Evolutionary conservation across 2,888 invertebrate species (phyloP).

Genomic region (Eudasyphora cyanicolor): DNA sequence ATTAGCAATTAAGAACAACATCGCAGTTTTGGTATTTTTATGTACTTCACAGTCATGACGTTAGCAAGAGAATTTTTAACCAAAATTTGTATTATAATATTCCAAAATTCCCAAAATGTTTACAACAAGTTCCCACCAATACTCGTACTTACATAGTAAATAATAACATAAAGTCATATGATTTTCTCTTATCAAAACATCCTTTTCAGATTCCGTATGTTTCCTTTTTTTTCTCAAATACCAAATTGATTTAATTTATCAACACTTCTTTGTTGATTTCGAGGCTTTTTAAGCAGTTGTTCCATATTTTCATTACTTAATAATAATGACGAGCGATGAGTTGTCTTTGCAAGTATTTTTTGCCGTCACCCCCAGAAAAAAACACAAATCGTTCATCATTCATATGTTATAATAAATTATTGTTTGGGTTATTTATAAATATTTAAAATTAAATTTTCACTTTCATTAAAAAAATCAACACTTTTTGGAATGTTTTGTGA

Average conservation of each 20-base stretch:
- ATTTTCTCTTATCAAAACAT: background rate
- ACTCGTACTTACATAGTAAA: no score
- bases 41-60: background rate
- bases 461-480: background rate
- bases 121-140: background rate
- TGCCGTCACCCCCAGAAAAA: no score
- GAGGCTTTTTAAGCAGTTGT: background rate
- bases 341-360: background rate
- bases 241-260: background rate
- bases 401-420: conserved; percentile 2
- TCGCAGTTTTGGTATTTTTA: background rate
- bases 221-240: no score
- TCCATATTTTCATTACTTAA: background rate
- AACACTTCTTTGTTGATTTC: background rate
- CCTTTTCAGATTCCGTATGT: background rate
- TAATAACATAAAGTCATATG: background rate
- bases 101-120: background rate
- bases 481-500: background rate
- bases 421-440: background rate
- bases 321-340: background rate
- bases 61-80: background rate
- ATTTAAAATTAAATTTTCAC: background rate
- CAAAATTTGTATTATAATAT: background rate
- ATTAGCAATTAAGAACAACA: background rate
- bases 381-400: background rate